Evolutionary conservation across 2,797 vertebrate species (phyloP), one percentile per base, ranked within the genome.

Genomic region (Gobionotothen gibberifrons): DNA sequence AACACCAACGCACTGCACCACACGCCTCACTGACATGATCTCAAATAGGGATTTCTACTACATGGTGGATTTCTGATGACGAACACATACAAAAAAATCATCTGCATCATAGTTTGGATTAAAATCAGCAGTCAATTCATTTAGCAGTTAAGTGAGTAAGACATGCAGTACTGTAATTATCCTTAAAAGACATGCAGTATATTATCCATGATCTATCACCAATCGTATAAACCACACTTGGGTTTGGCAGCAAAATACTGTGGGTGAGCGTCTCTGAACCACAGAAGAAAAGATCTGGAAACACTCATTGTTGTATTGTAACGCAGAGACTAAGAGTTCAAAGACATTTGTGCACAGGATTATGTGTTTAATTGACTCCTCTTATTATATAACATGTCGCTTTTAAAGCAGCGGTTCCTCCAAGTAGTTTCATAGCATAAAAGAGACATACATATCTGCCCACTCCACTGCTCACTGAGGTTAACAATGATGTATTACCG

Each of bases 401-500:
- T 68, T 71, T 86, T 54, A 78, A 63, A 19, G 67, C 55, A 10
- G 19, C 36, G 26, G 51, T 67, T 78, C 71, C 57, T 60, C 21
- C 40, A 72, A 43, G 63, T 47, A 61, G 39, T 52, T 73, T 63
- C 55, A 26, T 48, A 59, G 58, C 60, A 65, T 53, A 29, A 58
- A 56, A 56, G 66, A 78, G 69, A 70, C 67, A 82, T 59, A 74
- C 73, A 76, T 74, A 82, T 77, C 71, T 2, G 12, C 78, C 79
- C 55, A 26, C 39, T 69, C 69, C 44, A 47, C n/a, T 72, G 74
- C 71, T 40, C 75, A 14, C 4, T 59, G 74, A 73, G 69, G 74
- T 63, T 87, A 87, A 79, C 82, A 82, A 51, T 83, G 83, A 91
- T 79, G 70, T 62, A 84, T 64, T 61, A 56, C 73, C 15, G 40